A percentile compares a stretch with the other conserved stretches of the same genome.
phyloP scores from a whole-genome alignment of 2,113 vertebrate species.

The Campylomormyrus numenius region DNA sequence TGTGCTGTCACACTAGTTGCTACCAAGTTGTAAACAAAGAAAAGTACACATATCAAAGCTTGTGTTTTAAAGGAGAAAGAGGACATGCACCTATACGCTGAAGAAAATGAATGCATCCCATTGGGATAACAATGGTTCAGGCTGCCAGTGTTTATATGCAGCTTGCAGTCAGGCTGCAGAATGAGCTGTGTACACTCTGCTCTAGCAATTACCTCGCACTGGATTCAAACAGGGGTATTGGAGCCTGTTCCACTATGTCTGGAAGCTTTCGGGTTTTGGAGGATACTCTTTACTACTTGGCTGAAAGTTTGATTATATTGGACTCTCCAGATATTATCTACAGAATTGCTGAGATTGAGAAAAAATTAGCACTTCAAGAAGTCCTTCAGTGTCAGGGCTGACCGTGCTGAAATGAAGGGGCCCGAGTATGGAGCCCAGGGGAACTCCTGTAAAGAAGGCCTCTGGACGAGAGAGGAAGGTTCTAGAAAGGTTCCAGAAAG shows the following conservation, averaged over 20 bases:
- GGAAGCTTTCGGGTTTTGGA: not conserved
- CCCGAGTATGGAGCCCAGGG: not conserved
- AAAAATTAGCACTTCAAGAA: not conserved
- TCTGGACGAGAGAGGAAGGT: not conserved
- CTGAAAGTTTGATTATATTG: not conserved
- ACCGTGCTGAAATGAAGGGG: not conserved
- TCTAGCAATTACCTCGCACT: not conserved
- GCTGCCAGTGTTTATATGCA: not conserved
- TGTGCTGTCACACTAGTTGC: not conserved
- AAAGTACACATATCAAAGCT: not conserved
- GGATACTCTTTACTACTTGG: not conserved
- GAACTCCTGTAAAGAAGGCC: not conserved
- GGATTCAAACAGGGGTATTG: not conserved
- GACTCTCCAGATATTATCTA: not conserved
- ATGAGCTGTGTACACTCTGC: not conserved
- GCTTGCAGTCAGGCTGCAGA: not conserved
- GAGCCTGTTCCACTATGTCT: not conserved
- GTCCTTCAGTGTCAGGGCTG: not conserved
- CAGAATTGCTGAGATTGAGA: not conserved
- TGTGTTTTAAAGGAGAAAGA: not conserved
- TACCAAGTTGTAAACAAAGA: not conserved
- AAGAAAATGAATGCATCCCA: not conserved
- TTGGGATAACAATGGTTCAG: not conserved
- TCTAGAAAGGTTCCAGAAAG: not conserved
- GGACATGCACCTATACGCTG: not conserved